phyloP scores from a whole-genome alignment of 2,888 invertebrate species.

The Lydus trimaculatus region DNA sequence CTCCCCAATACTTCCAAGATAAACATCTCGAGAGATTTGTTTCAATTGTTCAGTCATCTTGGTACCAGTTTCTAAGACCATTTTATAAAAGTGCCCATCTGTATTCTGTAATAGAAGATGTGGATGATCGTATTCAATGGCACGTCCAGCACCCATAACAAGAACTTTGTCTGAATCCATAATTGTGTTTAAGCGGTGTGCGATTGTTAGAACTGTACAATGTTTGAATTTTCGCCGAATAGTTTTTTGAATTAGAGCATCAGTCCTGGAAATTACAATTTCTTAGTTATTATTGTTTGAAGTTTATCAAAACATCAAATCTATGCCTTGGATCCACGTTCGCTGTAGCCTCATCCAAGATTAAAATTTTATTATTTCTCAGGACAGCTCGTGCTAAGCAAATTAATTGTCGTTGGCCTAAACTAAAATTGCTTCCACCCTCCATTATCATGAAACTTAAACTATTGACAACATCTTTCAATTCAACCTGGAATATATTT shows the following conservation, averaged over 20 bases:
- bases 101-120: conserved; percentile 68
- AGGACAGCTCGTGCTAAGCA: conserved; percentile 90
- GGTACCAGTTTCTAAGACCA: conserved; percentile 73
- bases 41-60: conserved; percentile 55
- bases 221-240: conserved; percentile 75
- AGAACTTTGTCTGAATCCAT: conserved; percentile 81
- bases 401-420: conserved; percentile 89
- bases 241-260: conserved; percentile 76
- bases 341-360: conserved; percentile 93
- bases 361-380: conserved; percentile 81
- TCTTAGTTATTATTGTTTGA: conserved; percentile 39
- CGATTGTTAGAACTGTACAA: conserved; percentile 83
- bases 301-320: too few species aligned
- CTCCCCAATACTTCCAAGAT: not conserved
- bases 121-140: conserved; percentile 79
- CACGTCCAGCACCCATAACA: conserved; percentile 79
- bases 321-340: conserved; percentile 81
- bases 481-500: conserved; percentile 63
- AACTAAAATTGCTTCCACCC: conserved; percentile 83
- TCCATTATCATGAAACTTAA: conserved; percentile 73
- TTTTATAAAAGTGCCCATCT: conserved; percentile 67
- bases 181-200: conserved; percentile 66
- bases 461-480: conserved; percentile 72
- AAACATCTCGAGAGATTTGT: conserved; percentile 38
- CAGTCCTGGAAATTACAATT: conserved; percentile 73